These are phyloP conservation scores for Helogale parvula DNA, from an alignment of 2,113 vertebrate genomes.

Conservation along the genomic window DNA sequence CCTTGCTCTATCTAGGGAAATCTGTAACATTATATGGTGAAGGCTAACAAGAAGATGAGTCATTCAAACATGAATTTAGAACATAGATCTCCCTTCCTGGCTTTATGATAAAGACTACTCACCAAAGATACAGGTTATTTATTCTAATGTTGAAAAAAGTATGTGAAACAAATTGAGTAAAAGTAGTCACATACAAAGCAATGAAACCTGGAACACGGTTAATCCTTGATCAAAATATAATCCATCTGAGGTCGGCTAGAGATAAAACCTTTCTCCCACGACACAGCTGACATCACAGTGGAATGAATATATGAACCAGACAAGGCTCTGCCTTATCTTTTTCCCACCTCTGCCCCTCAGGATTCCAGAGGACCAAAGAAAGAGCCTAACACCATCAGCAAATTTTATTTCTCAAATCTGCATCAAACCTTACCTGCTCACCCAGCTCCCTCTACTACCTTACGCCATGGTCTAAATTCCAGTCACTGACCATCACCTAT, in stretches of 20 bases:
- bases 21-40: background rate
- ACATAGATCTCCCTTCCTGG: background rate
- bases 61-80: background rate
- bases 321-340: background rate
- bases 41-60: slow-evolving; percentile 7
- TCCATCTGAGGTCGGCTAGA: background rate
- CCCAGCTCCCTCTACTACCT: background rate
- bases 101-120: background rate
- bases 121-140: slow-evolving; percentile 2
- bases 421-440: background rate
- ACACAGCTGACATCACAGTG: background rate
- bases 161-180: background rate
- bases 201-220: background rate
- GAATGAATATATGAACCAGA: slow-evolving; percentile 20
- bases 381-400: background rate
- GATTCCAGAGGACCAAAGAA: background rate
- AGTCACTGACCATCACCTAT: background rate
- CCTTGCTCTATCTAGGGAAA: background rate
- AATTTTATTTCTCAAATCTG: background rate
- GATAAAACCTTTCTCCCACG: background rate
- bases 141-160: background rate
- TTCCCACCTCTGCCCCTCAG: background rate
- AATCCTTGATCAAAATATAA: slow-evolving; percentile 46
- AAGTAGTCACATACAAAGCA: background rate
- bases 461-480: background rate